phyloP scores from a whole-genome alignment of 2,113 vertebrate species.

The Plotosus lineatus region DNA sequence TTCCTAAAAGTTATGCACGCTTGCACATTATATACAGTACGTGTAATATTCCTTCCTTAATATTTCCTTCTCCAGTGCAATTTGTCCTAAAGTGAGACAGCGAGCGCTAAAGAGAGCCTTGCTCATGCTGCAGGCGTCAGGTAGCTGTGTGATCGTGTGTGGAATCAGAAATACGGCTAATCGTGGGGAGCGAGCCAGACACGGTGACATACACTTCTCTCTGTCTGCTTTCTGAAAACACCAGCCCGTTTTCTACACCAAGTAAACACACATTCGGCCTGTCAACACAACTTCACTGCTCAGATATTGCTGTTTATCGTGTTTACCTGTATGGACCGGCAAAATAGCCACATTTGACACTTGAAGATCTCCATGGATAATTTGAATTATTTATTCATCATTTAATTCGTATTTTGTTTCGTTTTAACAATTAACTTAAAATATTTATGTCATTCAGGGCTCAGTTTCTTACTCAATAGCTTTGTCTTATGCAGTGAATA shows the following conservation, averaged over 20 bases:
- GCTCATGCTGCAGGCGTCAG: conserved; percentile 20
- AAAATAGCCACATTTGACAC: background rate
- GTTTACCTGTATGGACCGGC: background rate
- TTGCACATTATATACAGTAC: too few relatives aligned
- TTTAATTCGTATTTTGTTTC: background rate
- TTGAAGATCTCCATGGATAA: background rate
- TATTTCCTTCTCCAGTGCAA: background rate
- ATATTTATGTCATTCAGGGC: background rate
- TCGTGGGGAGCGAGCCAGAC: conserved; percentile 4
- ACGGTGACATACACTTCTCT: background rate
- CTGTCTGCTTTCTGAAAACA: background rate
- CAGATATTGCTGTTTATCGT: background rate
- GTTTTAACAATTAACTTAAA: background rate
- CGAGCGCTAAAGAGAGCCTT: background rate
- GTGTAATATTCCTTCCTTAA: too few relatives aligned
- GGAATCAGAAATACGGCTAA: conserved; percentile 27
- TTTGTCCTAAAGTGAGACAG: background rate
- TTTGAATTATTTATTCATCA: background rate
- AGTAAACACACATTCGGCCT: background rate
- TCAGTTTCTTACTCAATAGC: background rate
- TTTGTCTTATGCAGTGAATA: too few relatives aligned
- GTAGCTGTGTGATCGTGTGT: conserved; percentile 24
- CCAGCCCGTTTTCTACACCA: background rate
- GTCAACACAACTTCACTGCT: conserved; percentile 1
- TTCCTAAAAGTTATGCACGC: background rate